Evolutionary conservation across 2,797 vertebrate species (phyloP), one percentile per base, ranked within the genome.

Genomic region (Acanthornis magna): DNA sequence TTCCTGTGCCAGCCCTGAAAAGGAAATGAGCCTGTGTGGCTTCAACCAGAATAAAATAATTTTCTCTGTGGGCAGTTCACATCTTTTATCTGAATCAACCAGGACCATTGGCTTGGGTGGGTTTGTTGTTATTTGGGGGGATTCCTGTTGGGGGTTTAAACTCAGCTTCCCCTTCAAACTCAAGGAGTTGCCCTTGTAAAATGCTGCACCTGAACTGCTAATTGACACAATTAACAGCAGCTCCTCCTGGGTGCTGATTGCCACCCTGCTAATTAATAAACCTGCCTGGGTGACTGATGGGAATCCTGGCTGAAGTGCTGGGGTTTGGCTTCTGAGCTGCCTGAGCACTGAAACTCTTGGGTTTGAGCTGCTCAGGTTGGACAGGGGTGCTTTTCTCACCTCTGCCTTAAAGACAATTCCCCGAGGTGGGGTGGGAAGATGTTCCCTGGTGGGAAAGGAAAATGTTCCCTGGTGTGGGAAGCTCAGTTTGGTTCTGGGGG

Each of bases 401-500:
- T 65, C 8, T 57, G 2, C 23, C 22, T 58, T 30, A 6, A 5
- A 4, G 19, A 9, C 8, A 1, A 8, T 50, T 8, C 2, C 10
- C 43, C 8, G 1, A 11, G 61, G 11, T 13, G 38, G 7, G 38
- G 23, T 1, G 13, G 45, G 58, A 26, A 15, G 45, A 30, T 7
- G 1, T 27, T 36, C 10, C 36, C 36, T 38, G 36, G 36, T 38
- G 36, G 38, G 38, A 38, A 38, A 38, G 38, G 38, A 38, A 15
- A 50, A 30, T 7, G 1, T 27, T 36, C 9, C 29, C 34, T 38
- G 30, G 16, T 8, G 6, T 16, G 19, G 2, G 22, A 5, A 75
- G 38, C 40, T 42, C 5, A 0, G 17, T 27, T 47, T 19, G 50
- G 19, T 21, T 4, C 32, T 45, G 29, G 3, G 14, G 34, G 16